These are phyloP conservation scores for Bettongia penicillata DNA, from an alignment of 2,113 vertebrate genomes.

Conservation along the genomic window DNA sequence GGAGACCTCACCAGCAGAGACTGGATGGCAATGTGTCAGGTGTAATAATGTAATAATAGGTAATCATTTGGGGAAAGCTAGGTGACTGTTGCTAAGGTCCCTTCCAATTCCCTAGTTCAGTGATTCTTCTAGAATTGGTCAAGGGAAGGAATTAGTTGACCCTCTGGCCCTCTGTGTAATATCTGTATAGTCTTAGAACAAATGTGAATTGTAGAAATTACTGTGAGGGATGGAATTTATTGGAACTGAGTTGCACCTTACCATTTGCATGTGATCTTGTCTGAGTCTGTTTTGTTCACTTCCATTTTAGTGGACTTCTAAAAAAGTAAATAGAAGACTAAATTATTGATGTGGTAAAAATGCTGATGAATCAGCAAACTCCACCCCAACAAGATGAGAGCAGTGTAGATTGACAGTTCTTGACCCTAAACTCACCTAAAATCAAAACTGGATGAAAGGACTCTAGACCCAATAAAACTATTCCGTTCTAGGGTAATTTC, in stretches of 20 bases:
- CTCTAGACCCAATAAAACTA: neutral
- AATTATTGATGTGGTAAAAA: neutral
- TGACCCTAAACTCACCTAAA: neutral
- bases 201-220: neutral
- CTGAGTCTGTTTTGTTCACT: neutral
- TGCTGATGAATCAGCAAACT: neutral
- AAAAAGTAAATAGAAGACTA: neutral
- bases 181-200: neutral
- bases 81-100: neutral
- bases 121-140: neutral
- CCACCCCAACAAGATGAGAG: neutral
- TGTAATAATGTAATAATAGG: too few relatives aligned
- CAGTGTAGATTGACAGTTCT: neutral
- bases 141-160: neutral
- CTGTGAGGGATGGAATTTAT: neutral
- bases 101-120: neutral
- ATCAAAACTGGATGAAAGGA: neutral
- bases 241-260: neutral
- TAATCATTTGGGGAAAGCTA: neutral
- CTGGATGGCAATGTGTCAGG: too few relatives aligned
- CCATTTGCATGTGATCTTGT: neutral
- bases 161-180: neutral
- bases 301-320: neutral
- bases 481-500: neutral
- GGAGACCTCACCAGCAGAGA: neutral